A percentile compares a stretch with the other conserved stretches of the same genome.
Evolutionary conservation across 2,797 vertebrate species (phyloP).

Genomic region (Pipistrellus pygmaeus): DNA sequence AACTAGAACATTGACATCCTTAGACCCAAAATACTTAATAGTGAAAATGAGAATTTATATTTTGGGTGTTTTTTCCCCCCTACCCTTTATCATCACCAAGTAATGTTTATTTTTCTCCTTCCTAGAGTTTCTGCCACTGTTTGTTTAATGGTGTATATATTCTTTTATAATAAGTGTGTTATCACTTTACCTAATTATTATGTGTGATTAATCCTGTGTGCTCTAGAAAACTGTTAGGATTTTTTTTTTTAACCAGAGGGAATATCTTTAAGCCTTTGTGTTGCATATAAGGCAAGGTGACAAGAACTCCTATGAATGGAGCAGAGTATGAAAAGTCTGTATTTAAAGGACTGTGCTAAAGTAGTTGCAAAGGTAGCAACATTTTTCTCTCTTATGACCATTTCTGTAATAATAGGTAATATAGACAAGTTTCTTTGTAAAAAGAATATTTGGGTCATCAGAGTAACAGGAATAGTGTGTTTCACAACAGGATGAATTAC

Average conservation of each 20-base stretch:
- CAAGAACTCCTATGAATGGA: constrained; percentile 76
- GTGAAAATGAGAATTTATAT: constrained; percentile 73
- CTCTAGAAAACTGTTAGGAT: constrained; percentile 83
- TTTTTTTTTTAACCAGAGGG: constrained; percentile 79
- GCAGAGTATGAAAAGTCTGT: constrained; percentile 62
- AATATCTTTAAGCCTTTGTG: constrained; percentile 85
- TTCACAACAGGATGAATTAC: background rate
- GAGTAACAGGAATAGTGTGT: background rate
- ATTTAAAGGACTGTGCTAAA: constrained; percentile 59
- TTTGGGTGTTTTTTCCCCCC: constrained; percentile 77
- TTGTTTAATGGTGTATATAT: constrained; percentile 85
- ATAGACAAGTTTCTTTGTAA: background rate
- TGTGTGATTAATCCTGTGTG: constrained; percentile 84
- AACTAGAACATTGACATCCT: constrained; percentile 57
- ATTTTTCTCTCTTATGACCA: background rate
- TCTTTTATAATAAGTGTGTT: constrained; percentile 85
- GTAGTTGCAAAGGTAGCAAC: constrained; percentile 37
- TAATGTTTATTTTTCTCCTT: constrained; percentile 76
- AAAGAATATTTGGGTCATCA: background rate
- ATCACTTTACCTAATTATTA: constrained; percentile 87
- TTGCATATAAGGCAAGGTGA: constrained; percentile 84
- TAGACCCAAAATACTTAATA: constrained; percentile 52
- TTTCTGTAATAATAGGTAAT: background rate
- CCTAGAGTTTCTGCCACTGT: constrained; percentile 84
- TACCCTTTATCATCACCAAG: background rate